Evolutionary conservation across 2,113 vertebrate species (phyloP).

Genomic region (Callocephalon fimbriatum): DNA sequence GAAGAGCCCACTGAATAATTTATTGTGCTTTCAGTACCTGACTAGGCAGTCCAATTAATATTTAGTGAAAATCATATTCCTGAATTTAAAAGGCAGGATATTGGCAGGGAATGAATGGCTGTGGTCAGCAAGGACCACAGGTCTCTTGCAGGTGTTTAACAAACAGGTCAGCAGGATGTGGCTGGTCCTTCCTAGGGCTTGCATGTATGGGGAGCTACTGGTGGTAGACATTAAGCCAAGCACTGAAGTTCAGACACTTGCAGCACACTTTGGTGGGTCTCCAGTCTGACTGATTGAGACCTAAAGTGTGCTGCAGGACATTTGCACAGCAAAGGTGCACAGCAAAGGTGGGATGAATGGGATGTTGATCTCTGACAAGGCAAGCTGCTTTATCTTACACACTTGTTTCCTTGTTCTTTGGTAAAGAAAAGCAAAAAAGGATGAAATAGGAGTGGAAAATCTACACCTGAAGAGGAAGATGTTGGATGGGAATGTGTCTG

Average conservation of each 20-base stretch:
- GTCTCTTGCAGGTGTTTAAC: neutral
- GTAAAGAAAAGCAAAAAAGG: neutral
- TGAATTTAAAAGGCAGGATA: neutral
- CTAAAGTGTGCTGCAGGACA: neutral
- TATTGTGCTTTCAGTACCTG: neutral
- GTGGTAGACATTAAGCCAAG: neutral
- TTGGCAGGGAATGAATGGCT: neutral
- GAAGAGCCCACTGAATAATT: neutral
- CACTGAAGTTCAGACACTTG: neutral
- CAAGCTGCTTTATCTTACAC: neutral
- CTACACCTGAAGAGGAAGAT: neutral
- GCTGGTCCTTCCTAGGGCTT: neutral
- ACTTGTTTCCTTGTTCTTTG: neutral
- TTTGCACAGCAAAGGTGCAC: neutral
- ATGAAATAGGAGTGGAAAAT: neutral
- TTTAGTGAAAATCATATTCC: slow-evolving; percentile 13
- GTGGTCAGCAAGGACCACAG: rapidly evolving
- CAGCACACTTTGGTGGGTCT: neutral
- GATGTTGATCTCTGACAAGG: neutral
- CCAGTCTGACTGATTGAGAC: neutral
- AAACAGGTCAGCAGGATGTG: neutral
- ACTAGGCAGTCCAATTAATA: neutral
- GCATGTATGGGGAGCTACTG: neutral
- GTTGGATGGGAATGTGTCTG: neutral
- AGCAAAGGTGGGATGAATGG: neutral